phyloP scores from a whole-genome alignment of 2,888 invertebrate species.

The Therioaphis trifolii region DNA sequence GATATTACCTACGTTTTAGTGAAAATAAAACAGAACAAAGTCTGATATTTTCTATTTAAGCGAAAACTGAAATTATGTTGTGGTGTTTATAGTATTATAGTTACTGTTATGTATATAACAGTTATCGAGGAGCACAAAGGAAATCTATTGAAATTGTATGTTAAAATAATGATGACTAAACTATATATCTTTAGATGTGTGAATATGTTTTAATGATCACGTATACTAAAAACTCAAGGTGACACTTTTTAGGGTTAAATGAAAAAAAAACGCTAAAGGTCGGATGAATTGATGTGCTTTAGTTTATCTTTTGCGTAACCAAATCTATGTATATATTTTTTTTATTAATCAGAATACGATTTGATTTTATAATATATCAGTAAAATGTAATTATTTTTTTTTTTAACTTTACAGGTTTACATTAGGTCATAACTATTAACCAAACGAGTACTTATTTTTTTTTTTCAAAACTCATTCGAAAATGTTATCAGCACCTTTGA shows the following conservation, averaged over 20 bases:
- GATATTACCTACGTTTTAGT: background rate
- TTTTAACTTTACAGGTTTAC: background rate
- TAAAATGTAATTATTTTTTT: constrained; percentile 12
- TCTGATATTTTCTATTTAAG: too few species aligned
- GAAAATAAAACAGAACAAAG: background rate
- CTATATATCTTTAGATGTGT: background rate
- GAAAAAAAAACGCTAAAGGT: constrained; percentile 33
- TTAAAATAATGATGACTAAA: background rate
- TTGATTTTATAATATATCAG: constrained; percentile 36
- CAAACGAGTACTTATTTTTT: background rate
- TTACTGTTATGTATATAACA: background rate
- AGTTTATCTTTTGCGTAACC: constrained; percentile 54
- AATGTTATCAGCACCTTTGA: background rate
- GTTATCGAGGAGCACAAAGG: background rate
- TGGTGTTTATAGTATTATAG: too few species aligned
- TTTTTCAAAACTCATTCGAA: background rate
- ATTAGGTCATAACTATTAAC: constrained; percentile 16
- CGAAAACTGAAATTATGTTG: background rate
- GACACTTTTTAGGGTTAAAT: constrained; percentile 51
- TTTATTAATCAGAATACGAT: background rate
- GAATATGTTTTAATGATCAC: background rate
- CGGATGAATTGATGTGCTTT: too few species aligned
- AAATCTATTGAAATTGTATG: background rate
- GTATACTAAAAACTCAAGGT: constrained; percentile 27
- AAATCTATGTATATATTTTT: too few species aligned